A percentile compares a stretch with the other conserved stretches of the same genome.
Evolutionary conservation across 2,113 vertebrate genomes (phyloP).

Genomic region (Marmota flaviventris): DNA sequence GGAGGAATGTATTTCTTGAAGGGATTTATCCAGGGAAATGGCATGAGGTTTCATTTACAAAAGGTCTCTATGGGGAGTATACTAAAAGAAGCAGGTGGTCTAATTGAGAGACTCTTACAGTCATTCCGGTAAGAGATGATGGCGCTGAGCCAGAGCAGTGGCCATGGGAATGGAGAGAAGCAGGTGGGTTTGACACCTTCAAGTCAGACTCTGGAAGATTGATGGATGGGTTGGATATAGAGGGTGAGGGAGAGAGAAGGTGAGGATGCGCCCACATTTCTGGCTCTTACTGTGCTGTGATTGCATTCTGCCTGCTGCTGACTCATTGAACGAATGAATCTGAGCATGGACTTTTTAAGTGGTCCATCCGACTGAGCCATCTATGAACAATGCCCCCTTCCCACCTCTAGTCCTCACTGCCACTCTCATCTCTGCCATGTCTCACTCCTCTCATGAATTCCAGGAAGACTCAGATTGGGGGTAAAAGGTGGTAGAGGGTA

Average conservation of each 20-base stretch:
- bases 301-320: neutral
- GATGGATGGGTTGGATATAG: neutral
- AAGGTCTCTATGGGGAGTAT: neutral
- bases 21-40: neutral
- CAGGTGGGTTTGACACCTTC: neutral
- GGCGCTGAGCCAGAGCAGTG: neutral
- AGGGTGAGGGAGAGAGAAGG: neutral
- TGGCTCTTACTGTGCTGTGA: neutral
- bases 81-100: neutral
- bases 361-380: neutral
- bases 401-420: neutral
- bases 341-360: neutral
- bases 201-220: neutral
- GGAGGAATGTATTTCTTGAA: neutral
- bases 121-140: neutral
- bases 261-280: neutral
- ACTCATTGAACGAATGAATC: neutral
- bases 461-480: neutral
- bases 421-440: neutral
- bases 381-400: neutral
- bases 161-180: neutral
- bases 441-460: slow-evolving; percentile 39
- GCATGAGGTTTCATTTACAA: neutral
- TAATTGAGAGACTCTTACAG: neutral
- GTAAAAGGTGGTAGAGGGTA: neutral